Conservation (phyloP, 2,797 vertebrate genomes). For the Acanthiza pusilla region DNA sequence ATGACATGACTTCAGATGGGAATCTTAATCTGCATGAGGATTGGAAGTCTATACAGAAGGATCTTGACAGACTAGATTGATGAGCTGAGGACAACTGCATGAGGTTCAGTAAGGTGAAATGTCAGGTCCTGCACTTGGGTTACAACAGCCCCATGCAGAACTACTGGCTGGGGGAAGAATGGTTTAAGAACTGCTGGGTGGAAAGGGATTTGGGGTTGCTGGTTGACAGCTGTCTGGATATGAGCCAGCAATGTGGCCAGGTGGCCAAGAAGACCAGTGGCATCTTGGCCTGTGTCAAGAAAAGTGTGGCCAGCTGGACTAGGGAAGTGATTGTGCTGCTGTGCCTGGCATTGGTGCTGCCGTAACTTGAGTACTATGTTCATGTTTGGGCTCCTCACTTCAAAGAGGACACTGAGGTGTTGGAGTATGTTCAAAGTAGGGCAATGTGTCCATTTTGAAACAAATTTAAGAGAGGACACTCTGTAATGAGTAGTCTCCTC, state of each 20-base stretch:
- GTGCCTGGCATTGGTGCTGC: neutral
- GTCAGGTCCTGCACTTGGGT: neutral
- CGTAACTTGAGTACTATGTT: neutral
- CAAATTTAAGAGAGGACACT: neutral
- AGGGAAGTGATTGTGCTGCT: neutral
- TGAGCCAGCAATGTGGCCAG: neutral
- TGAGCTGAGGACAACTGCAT: neutral
- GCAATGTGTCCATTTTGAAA: neutral
- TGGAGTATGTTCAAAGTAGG: neutral
- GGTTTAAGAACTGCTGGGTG: neutral
- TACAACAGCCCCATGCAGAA: neutral
- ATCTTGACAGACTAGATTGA: neutral
- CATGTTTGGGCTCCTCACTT: neutral
- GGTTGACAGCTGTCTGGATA: neutral
- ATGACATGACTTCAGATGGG: neutral
- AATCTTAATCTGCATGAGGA: neutral
- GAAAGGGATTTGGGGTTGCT: neutral
- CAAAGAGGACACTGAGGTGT: neutral
- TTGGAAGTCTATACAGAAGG: neutral
- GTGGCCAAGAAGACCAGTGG: neutral
- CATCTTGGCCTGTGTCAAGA: neutral
- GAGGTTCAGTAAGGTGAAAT: neutral
- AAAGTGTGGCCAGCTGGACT: neutral
- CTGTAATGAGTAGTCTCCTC: neutral
- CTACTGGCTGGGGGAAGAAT: no score